These are phyloP conservation scores for Centropus bengalensis DNA, from an alignment of 2,113 vertebrate genomes.

Conservation along the genomic window DNA sequence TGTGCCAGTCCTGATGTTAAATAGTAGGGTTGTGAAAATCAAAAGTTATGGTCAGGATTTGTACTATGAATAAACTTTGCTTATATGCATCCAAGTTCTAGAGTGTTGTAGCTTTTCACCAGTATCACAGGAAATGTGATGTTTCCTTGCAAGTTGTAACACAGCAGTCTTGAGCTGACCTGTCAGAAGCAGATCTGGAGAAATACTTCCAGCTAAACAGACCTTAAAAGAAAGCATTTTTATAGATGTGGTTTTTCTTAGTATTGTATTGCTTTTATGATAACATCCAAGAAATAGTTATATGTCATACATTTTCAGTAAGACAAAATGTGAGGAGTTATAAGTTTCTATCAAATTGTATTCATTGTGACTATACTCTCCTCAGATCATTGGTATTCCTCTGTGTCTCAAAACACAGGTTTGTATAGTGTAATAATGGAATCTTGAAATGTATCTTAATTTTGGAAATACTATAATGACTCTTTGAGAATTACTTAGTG, in stretches of 20 bases:
- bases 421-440: background rate
- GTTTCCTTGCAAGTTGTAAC: background rate
- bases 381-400: background rate
- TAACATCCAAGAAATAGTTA: background rate
- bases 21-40: background rate
- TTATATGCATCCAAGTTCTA: background rate
- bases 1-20: background rate
- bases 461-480: background rate
- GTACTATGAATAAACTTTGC: background rate
- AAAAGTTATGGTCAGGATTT: background rate
- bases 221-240: background rate
- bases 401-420: background rate
- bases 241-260: background rate
- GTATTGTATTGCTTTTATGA: background rate
- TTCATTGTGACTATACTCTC: background rate
- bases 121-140: rapidly evolving
- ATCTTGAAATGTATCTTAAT: background rate
- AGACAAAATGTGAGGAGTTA: background rate
- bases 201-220: background rate
- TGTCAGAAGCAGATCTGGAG: background rate
- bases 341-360: background rate
- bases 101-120: background rate
- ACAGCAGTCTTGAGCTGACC: background rate
- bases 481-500: background rate
- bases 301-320: background rate